Evolutionary conservation across 2,113 vertebrate genomes (phyloP).

Genomic region (Riparia riparia): DNA sequence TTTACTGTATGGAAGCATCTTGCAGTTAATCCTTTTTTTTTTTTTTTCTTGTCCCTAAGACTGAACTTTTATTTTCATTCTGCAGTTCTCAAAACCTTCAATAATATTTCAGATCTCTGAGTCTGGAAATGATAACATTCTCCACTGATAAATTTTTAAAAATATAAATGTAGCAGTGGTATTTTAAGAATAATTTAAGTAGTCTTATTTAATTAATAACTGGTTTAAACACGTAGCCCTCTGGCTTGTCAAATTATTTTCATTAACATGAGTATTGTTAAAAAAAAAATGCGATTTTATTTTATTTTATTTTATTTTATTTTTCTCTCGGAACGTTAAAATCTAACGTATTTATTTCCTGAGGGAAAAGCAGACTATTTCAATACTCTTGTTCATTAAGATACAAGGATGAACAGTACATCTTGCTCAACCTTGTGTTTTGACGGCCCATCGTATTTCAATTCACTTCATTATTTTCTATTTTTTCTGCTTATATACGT

Average conservation of each 20-base stretch:
- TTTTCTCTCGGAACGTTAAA: background rate
- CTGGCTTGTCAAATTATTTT: background rate
- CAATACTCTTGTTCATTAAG: background rate
- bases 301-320: background rate
- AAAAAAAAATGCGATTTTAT: background rate
- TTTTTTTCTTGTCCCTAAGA: background rate
- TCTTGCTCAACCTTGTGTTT: background rate
- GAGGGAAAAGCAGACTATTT: background rate
- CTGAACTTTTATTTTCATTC: background rate
- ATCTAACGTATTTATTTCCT: background rate
- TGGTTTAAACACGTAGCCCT: background rate
- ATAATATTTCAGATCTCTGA: background rate
- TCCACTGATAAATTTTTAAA: background rate
- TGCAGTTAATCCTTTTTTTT: background rate
- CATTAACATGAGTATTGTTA: background rate
- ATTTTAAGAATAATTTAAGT: background rate
- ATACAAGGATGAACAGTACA: rapidly evolving
- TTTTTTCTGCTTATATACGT: background rate
- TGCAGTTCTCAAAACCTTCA: background rate
- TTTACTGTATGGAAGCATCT: background rate
- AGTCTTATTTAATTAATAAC: background rate
- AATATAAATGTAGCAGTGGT: background rate
- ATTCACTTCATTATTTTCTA: background rate
- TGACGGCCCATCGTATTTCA: background rate
- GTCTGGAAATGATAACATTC: background rate